These are phyloP conservation scores for Cottus gobio DNA, from an alignment of 2,113 vertebrate species.

Conservation along the genomic window DNA sequence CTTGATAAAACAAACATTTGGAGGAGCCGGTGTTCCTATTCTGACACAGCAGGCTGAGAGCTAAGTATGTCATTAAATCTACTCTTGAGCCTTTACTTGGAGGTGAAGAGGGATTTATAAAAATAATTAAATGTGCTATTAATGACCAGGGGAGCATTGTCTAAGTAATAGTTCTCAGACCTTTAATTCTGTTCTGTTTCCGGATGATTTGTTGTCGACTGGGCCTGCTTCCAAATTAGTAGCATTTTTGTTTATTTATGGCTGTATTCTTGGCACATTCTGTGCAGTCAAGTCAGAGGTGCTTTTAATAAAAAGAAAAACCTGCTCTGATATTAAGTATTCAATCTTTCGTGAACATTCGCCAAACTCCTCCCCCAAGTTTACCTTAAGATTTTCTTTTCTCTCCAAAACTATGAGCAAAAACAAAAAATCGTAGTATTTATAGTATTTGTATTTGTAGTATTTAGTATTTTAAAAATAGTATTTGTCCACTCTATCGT, in stretches of 20 bases:
- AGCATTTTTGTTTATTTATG: constrained; percentile 7
- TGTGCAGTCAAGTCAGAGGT: neutral
- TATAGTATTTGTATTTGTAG: too few species aligned
- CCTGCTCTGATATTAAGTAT: neutral
- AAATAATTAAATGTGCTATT: constrained; percentile 8
- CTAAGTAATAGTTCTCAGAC: neutral
- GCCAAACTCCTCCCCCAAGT: neutral
- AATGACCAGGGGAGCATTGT: constrained; percentile 2
- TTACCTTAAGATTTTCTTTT: too few species aligned
- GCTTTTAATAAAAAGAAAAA: neutral
- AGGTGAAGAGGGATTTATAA: constrained; percentile 25
- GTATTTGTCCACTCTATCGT: neutral
- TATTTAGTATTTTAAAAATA: too few species aligned
- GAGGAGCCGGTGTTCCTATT: constrained; percentile 40
- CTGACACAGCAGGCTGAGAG: constrained; percentile 39
- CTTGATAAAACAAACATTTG: constrained; percentile 57
- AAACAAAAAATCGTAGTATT: too few species aligned
- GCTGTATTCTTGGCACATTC: neutral
- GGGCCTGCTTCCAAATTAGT: constrained; percentile 15
- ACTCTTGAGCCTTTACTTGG: constrained; percentile 16
- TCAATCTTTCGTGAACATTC: neutral
- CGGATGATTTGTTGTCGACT: constrained; percentile 14
- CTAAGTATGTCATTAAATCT: constrained; percentile 49
- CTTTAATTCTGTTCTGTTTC: constrained; percentile 16
- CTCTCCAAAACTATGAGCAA: too few species aligned